A percentile compares a stretch with the other conserved stretches of the same genome.
phyloP scores from a whole-genome alignment of 2,888 invertebrate genomes.

The Acrocyrtus sp. region DNA sequence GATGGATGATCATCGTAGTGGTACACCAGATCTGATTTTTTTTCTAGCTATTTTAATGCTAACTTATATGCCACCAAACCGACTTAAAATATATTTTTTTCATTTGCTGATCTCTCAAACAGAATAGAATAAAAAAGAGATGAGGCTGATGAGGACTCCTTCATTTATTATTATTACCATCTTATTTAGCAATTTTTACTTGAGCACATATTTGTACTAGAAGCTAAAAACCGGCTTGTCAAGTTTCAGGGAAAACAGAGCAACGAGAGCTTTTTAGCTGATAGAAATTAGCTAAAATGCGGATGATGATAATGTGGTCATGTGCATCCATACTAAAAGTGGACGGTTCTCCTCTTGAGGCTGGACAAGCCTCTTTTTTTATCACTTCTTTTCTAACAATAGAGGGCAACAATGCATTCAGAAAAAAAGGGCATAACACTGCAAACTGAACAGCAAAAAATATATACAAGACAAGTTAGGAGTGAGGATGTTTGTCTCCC shows the following conservation, averaged over 20 bases:
- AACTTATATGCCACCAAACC: no score
- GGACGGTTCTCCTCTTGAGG: background rate
- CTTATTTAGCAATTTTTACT: slow-evolving; percentile 31
- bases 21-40: background rate
- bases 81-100: no score
- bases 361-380: slow-evolving; percentile 27
- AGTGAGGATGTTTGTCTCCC: slow-evolving; percentile 16
- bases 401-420: background rate
- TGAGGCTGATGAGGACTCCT: background rate
- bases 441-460: slow-evolving; percentile 5
- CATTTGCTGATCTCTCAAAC: no score
- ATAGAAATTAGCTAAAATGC: slow-evolving; percentile 36
- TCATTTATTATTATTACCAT: slow-evolving; percentile 15
- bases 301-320: background rate
- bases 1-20: background rate
- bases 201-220: slow-evolving; percentile 40
- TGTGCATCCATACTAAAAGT: background rate
- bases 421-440: background rate
- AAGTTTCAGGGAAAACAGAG: slow-evolving; percentile 22
- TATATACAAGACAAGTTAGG: background rate
- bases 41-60: no score
- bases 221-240: slow-evolving; percentile 54
- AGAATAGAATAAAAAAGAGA: no score
- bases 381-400: background rate
- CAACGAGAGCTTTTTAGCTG: slow-evolving; percentile 14